Conservation (phyloP, 2,888 invertebrate species). For the Dryobotodes eremita region DNA sequence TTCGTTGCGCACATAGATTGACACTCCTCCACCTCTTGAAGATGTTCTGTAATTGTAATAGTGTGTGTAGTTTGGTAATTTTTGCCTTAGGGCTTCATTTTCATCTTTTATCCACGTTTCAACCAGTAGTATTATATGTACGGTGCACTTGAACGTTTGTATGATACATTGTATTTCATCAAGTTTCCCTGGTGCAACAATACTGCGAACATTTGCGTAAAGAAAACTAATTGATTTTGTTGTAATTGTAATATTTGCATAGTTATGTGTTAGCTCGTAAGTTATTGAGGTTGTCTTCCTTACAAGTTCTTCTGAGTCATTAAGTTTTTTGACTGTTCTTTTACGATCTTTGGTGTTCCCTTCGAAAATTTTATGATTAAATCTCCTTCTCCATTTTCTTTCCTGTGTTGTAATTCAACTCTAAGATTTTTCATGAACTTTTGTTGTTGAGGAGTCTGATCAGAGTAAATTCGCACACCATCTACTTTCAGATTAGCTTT, state of each 20-base stretch:
- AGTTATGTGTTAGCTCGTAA: no score
- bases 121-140: no score
- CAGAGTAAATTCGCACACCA: conserved; percentile 6
- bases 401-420: conserved; percentile 4
- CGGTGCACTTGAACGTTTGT: no score
- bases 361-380: conserved; percentile 8
- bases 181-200: no score
- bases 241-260: no score
- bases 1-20: neutral
- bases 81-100: neutral
- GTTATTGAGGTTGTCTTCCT: no score
- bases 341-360: conserved; percentile 2
- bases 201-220: no score
- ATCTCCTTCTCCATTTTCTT: neutral
- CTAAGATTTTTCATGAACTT: conserved; percentile 11
- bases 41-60: conserved; percentile 14
- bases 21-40: conserved; percentile 9
- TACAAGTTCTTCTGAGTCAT: no score
- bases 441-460: conserved; percentile 14
- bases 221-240: no score
- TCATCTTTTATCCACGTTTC: no score
- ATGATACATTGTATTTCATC: no score
- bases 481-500: conserved; percentile 8
- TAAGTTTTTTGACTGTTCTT: conserved; percentile 11
- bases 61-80: neutral